Evolutionary conservation across 2,797 vertebrate species (phyloP).

Genomic region (Microchirus variegatus): DNA sequence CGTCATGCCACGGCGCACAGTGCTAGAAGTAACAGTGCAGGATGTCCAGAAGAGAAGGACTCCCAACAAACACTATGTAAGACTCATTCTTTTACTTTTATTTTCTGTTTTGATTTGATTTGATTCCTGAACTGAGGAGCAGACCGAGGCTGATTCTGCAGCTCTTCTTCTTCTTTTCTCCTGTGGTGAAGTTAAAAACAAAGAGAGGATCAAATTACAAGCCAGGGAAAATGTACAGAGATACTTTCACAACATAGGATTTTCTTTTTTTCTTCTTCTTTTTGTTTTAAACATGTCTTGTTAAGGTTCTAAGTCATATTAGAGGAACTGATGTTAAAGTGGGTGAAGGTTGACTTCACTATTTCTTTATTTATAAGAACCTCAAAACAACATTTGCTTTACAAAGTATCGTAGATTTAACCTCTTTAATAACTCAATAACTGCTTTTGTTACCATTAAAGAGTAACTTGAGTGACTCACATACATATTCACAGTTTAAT

Average conservation of each 20-base stretch:
- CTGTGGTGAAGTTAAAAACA: slow-evolving; percentile 65
- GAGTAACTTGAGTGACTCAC: background rate
- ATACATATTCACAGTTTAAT: background rate
- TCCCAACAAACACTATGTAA: slow-evolving; percentile 88
- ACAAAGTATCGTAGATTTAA: too few relatives aligned
- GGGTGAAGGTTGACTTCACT: too few relatives aligned
- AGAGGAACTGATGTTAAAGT: too few relatives aligned
- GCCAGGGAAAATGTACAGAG: background rate
- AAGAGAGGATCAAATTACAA: slow-evolving; percentile 78
- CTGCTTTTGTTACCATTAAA: too few relatives aligned
- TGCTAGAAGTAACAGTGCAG: slow-evolving; percentile 84
- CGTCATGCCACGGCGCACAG: slow-evolving; percentile 83
- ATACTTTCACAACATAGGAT: slow-evolving; percentile 1
- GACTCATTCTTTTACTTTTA: slow-evolving; percentile 3
- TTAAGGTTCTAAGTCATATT: too few relatives aligned
- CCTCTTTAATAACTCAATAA: too few relatives aligned
- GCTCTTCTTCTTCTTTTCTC: slow-evolving; percentile 22
- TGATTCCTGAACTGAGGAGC: slow-evolving; percentile 29
- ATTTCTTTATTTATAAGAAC: too few relatives aligned
- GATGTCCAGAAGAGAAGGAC: slow-evolving; percentile 85
- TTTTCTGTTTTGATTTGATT: background rate
- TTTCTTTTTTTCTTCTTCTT: background rate
- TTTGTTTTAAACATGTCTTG: too few relatives aligned
- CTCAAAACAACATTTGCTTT: too few relatives aligned
- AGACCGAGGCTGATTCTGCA: background rate